Base-by-base conservation (phyloP, 2,888 invertebrate genomes). In the Drosophila multiciliata region DNA sequence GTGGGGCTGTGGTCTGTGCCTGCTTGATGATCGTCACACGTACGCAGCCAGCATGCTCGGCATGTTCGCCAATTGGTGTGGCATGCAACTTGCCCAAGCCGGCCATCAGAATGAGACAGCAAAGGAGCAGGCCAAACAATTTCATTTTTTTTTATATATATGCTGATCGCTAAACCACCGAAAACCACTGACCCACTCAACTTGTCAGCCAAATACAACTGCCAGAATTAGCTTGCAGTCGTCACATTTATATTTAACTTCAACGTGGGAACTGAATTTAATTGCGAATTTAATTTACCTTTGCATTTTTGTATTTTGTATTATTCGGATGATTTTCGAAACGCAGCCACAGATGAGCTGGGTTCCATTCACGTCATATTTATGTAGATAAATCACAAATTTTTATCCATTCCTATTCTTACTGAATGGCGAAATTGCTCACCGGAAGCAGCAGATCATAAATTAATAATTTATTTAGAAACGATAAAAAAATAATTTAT, bases 21-120 rank as follows among this genome's bases (percentile, higher is more conserved):
- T 59, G 38, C 52, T 79, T 89, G 9, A 87, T 53, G 49, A 87
- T 69, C 38, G 87, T 79, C 3, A 87, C 78, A n/a, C 89, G 73
- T 8, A 87, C 62, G 53, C 87, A 87, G 26, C 85, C 87, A 3
- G 82, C 84, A 33, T 82, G 83, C 48, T 89, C 78, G 33, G 55
- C 60, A 59, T 84, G 87, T 0, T 87, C 83, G 1, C 71, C 86
- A 17, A 80, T 12, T 3, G 88, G 71, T 4, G 72, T 66, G 12
- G 57, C 66, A 9, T 58, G 45, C 65, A 62, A 26, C 45, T 35
- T 42, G 8, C 29, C 49, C 50, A 54, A 1, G 12, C 45, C 17
- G 9, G 11, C 36, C 8, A 58, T n/a, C 17, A 66, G 52, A 23
- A 11, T 66, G 11, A 59, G 40, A 45, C 38, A 57, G 48, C 57